Evolutionary conservation across 2,888 invertebrate species (phyloP), one percentile per base, ranked within the genome.

Genomic region (Drosophila putrida): DNA sequence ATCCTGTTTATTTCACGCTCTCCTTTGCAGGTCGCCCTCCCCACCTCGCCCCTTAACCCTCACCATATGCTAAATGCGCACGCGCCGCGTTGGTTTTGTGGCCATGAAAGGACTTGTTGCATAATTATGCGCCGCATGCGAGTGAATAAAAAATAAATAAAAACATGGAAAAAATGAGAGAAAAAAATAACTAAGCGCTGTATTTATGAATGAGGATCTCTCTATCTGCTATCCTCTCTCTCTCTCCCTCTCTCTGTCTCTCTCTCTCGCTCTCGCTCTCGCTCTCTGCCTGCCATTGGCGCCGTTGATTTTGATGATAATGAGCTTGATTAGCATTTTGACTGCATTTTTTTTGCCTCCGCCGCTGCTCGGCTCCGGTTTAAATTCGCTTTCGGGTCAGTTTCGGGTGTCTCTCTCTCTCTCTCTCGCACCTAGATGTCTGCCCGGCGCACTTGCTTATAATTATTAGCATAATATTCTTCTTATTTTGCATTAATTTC

Each of bases 271-370:
- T 15, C 38, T 4, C 35, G 25, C 61, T 27, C 27, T 13, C 39
- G 0, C 49, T 49, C 44, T 20, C 38, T 38, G 25, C 9, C 51
- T 63, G 54, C 51, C 64, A 49, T 50, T 61, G 66, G 44, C 69
- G 72, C 64, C 68, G 82, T 75, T 88, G 84, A 82, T 90, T 89
- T 78, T 65, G 85, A 75, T 90, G 88, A 88, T 89, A 89, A 89
- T 89, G 90, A 90, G 83, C 82, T 51, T 71, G 89, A 88, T 89
- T 90, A 90, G 86, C 90, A 89, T 89, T 90, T 90, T 71, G 82
- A 67, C 70, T 85, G 88, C 85, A 85, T 69, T 80, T 84, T 82
- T 75, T 70, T 65, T 28, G 15, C 10, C 20, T 13, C 15, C 59
- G 33, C 31, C 13, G 41, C 49, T 35, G 38, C 20, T 51, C 66